Evolutionary conservation across 2,797 vertebrate species (phyloP), one percentile per base, ranked within the genome.

Genomic region (Cossypha heuglini): DNA sequence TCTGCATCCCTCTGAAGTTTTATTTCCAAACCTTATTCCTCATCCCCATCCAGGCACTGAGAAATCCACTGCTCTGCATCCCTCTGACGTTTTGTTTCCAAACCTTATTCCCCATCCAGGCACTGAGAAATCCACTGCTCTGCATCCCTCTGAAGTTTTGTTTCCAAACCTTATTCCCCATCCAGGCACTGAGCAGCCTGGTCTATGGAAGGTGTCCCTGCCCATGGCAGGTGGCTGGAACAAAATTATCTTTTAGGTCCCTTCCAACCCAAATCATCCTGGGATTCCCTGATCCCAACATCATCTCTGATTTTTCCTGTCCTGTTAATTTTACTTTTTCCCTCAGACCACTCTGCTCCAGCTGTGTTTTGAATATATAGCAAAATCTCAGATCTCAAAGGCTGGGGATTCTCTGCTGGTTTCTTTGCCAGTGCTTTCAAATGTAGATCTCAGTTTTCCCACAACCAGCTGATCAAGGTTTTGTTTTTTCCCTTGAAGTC

Each of bases 241-340:
- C 2, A 8, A 29, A 21, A 6, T 5, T 18, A 1, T 12, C 1
- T 37, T 62, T 69, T 28, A 68, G 11, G 5, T 16, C 25, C 9
- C 5, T 80, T 68, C 49, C 21, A 51, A 24, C 15, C 4, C 28
- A 33, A 68, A 43, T 5, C 17, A 43, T 38, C 20, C 40, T 21
- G 8, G 5, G 29, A 16, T 35, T 66, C 29, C 45, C 22, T 10
- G 51, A 21, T 45, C 28, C 5, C 0, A 0, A 9, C 16, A 16
- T 31, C 37, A 37, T 6, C 37, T 42, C 51, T 52, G 67, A 42
- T 85, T 75, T 87, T 82, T 52, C 48, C 24, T 37, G 21, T 22
- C 33, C 26, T 85, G 22, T 26, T 84, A 28, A 7, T 86, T 72
- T 78, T 49, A 35, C 33, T 13, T 10, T 42, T 31, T 29, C 66